Conservation (phyloP, 2,113 vertebrate genomes). For the Epinephelus moara region DNA sequence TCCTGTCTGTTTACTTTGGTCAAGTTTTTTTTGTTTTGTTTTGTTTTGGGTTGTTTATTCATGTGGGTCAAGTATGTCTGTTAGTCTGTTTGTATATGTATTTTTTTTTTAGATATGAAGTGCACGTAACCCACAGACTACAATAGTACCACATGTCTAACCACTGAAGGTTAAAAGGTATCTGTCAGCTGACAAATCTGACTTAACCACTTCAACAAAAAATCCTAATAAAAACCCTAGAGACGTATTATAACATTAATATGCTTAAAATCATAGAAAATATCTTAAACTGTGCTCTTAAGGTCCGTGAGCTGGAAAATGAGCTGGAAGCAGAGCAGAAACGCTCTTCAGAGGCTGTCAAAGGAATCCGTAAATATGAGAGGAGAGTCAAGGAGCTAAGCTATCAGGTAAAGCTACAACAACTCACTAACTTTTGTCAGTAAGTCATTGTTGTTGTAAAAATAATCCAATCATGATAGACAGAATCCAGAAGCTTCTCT, state of each 20-base stretch:
- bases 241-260: not conserved
- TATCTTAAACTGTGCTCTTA: not conserved
- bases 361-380: slow-evolving; percentile 67
- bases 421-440: not conserved
- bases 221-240: not conserved
- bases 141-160: no score
- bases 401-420: slow-evolving; percentile 61
- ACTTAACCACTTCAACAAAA: not conserved
- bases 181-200: not conserved
- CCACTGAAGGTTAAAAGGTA: no score
- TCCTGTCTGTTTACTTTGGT: no score
- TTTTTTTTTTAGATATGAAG: no score
- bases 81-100: no score
- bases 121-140: no score
- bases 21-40: no score
- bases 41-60: no score
- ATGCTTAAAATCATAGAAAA: not conserved
- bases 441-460: not conserved
- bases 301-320: slow-evolving; percentile 72
- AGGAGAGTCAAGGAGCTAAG: slow-evolving; percentile 66
- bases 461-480: not conserved
- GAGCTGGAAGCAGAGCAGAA: slow-evolving; percentile 68
- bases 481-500: not conserved
- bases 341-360: slow-evolving; percentile 51
- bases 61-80: no score